These are phyloP conservation scores for Daubentonia madagascariensis DNA, from an alignment of 2,113 vertebrate genomes.

Conservation along the genomic window DNA sequence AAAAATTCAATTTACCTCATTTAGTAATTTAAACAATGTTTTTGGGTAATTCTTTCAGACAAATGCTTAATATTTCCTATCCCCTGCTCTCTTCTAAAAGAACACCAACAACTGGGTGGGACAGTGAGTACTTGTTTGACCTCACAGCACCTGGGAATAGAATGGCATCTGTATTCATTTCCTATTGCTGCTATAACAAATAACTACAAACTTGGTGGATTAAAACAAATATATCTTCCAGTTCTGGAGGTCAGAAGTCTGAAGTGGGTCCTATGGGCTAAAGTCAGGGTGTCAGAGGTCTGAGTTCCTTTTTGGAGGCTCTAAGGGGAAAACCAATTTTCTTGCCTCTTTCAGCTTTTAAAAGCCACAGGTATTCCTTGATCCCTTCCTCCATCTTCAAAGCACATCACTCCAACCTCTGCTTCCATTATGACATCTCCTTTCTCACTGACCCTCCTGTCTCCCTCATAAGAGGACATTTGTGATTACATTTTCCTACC, in stretches of 20 bases:
- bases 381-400: not conserved
- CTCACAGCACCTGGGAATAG: not conserved
- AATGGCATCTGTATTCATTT: not conserved
- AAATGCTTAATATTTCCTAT: not conserved
- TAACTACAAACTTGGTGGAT: not conserved
- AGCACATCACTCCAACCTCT: not conserved
- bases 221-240: not conserved
- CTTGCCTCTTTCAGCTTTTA: not conserved
- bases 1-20: not conserved
- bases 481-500: not conserved
- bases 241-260: not conserved
- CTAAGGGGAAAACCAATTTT: not conserved
- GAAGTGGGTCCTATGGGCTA: not conserved
- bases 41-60: not conserved
- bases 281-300: not conserved
- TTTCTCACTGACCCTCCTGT: not conserved
- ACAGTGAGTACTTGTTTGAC: not conserved
- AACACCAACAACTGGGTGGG: not conserved
- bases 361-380: not conserved
- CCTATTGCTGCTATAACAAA: not conserved
- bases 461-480: no score
- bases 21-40: not conserved
- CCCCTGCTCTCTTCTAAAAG: not conserved
- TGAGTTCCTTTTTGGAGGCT: not conserved
- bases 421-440: not conserved